Evolutionary conservation across 2,797 vertebrate species (phyloP).

Genomic region (Otolemur crassicaudatus): DNA sequence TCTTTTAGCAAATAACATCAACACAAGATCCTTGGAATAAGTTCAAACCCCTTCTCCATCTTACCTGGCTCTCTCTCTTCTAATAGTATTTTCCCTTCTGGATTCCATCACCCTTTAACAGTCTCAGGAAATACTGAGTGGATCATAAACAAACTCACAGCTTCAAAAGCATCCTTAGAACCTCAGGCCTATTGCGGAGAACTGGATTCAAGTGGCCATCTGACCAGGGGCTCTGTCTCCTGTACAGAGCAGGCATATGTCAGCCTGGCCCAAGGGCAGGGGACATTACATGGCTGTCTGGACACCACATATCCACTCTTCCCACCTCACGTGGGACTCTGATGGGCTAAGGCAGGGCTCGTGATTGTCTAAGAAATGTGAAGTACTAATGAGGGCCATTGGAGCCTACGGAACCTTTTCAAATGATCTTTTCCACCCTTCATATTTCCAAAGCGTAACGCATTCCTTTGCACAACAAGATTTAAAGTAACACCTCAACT

Average conservation of each 20-base stretch:
- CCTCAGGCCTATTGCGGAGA: rapidly evolving
- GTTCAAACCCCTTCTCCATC: neutral
- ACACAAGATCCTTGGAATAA: neutral
- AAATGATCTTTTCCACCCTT: neutral
- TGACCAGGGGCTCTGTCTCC: neutral
- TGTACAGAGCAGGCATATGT: rapidly evolving
- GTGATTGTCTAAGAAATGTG: neutral
- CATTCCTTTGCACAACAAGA: neutral
- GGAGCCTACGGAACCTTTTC: rapidly evolving
- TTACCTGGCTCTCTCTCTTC: neutral
- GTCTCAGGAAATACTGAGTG: too few relatives aligned
- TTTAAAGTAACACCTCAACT: neutral
- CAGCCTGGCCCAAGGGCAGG: rapidly evolving
- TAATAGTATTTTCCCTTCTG: rapidly evolving
- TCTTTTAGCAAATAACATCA: neutral
- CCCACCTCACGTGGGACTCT: neutral
- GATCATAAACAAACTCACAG: neutral
- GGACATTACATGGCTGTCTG: rapidly evolving
- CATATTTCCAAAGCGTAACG: neutral
- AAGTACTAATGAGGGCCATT: neutral
- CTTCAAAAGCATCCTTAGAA: rapidly evolving
- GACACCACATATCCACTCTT: rapidly evolving
- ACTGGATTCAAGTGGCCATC: rapidly evolving
- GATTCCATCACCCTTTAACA: neutral
- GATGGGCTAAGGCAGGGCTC: rapidly evolving